A percentile compares a stretch with the other conserved stretches of the same genome.
Conservation (phyloP, 37 sponge, comb jelly and placozoan genomes). For the Ianthella basta region DNA sequence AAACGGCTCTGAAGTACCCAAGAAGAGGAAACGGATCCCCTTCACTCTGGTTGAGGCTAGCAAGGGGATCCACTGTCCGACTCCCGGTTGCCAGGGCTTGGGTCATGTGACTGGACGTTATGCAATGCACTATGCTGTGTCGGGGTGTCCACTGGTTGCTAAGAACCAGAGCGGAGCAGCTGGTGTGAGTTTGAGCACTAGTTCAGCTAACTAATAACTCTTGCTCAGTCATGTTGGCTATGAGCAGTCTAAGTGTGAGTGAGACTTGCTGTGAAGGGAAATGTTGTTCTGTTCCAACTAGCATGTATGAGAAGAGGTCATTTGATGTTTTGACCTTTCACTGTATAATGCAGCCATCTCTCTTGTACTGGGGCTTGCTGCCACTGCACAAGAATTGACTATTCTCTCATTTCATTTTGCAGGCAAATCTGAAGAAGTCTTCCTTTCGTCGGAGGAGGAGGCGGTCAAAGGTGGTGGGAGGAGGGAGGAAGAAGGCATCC, state of each 20-base stretch:
- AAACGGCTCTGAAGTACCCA: background rate
- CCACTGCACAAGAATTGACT: no score
- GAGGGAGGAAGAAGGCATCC: constrained; percentile 3
- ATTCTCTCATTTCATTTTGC: background rate
- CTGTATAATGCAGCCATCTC: no score
- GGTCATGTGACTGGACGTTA: constrained; percentile 79
- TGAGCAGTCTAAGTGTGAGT: no score
- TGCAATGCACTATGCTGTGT: constrained; percentile 79
- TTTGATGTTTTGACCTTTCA: no score
- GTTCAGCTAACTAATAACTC: constrained; percentile 2
- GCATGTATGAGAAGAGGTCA: no score
- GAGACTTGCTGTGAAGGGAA: no score
- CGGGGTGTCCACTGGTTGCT: constrained; percentile 65
- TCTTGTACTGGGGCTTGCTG: no score
- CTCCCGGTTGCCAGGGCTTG: constrained; percentile 71
- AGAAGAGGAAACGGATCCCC: constrained; percentile 70
- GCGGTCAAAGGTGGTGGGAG: background rate
- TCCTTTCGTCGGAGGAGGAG: constrained; percentile 4
- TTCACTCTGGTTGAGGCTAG: constrained; percentile 79
- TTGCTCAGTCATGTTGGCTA: no score
- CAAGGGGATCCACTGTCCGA: constrained; percentile 77
- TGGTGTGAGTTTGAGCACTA: background rate
- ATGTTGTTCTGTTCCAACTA: no score
- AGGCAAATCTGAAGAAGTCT: background rate
- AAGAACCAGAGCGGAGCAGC: background rate